A percentile compares a stretch with the other conserved stretches of the same genome.
Evolutionary conservation across 2,113 vertebrate genomes (phyloP).

Genomic region (Mellivora capensis): DNA sequence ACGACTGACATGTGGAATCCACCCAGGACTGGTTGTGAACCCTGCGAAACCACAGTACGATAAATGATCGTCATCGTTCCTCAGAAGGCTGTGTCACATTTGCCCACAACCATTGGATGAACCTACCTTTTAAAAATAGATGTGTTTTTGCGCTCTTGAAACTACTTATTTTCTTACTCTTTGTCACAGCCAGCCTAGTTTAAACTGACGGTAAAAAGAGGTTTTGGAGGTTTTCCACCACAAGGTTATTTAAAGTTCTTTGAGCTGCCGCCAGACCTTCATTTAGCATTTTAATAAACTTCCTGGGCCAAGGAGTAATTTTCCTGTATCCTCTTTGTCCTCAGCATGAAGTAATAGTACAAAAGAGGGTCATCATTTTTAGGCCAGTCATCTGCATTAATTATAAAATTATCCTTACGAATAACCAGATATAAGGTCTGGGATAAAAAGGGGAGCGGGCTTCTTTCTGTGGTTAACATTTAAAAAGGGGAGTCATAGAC

Average conservation of each 20-base stretch:
- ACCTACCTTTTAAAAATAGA: constrained; percentile 68
- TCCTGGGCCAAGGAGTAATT: constrained; percentile 79
- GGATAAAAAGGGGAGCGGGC: constrained; percentile 1
- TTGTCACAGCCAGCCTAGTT: constrained; percentile 65
- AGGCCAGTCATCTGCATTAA: constrained; percentile 73
- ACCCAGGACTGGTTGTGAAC: neutral
- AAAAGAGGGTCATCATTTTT: constrained; percentile 76
- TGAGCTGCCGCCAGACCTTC: constrained; percentile 77
- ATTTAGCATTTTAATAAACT: constrained; percentile 80
- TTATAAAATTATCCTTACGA: constrained; percentile 76
- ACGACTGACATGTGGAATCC: neutral
- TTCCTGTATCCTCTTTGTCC: constrained; percentile 78
- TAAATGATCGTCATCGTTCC: neutral
- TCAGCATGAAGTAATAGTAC: constrained; percentile 75
- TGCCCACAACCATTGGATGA: constrained; percentile 11
- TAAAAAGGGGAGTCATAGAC: constrained; percentile 26
- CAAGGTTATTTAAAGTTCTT: constrained; percentile 79
- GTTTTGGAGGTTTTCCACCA: constrained; percentile 76
- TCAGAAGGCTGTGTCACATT: neutral
- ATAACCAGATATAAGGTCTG: constrained; percentile 59
- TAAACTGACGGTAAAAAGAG: constrained; percentile 66
- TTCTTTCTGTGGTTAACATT: constrained; percentile 41
- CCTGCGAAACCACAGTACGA: neutral
- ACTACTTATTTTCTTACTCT: constrained; percentile 67
- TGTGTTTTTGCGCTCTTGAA: constrained; percentile 59